Evolutionary conservation across 2,888 invertebrate genomes (phyloP), one percentile per base, ranked within the genome.

Genomic region (Oasisia sp.): DNA sequence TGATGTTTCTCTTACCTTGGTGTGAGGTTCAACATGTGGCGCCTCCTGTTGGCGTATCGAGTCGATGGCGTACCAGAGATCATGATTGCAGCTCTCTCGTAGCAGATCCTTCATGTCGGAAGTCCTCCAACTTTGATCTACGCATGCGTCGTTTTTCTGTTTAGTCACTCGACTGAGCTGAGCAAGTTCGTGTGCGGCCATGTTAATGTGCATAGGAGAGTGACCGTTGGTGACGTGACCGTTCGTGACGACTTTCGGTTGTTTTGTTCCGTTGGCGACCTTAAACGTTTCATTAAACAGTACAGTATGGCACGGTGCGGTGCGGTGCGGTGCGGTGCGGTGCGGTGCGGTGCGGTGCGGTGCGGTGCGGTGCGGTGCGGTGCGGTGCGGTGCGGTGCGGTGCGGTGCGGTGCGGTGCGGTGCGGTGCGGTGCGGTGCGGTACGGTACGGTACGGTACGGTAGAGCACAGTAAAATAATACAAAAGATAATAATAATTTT

Each of bases 101-200:
- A 74, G 74, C 74, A 74, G 74, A 27, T 74, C 74, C 74, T 74
- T 74, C 74, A 27, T n/a, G 74, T 74, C 74, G 74, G 74, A 74
- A 7, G 74, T 74, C 27, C 74, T 74, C 74, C 74, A n/a, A 7
- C 19, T 19, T 74, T 74, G 74, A 27, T 74, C 74, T 74, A 19
- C 74, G 74, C 74, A 74, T 74, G 74, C 74, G 74, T 74, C 8
- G 74, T 14, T n/a, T 74, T 74, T 74, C 74, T 74, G 19, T 27
- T 74, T n/a, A n/a, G 7, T 74, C 74, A 74, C 27, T n/a, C 74
- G 74, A 74, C 74, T 74, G 8, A 74, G 19, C 27, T 27, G 19
- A 74, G 74, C 27, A n/a, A 74, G 74, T n/a, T 74, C 5, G 14
- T 74, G 74, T 19, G 74, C n/a, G 14, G 74, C 74, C 74, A 74